Evolutionary conservation across 2,113 vertebrate species (phyloP).

Genomic region (Vulpes lagopus): DNA sequence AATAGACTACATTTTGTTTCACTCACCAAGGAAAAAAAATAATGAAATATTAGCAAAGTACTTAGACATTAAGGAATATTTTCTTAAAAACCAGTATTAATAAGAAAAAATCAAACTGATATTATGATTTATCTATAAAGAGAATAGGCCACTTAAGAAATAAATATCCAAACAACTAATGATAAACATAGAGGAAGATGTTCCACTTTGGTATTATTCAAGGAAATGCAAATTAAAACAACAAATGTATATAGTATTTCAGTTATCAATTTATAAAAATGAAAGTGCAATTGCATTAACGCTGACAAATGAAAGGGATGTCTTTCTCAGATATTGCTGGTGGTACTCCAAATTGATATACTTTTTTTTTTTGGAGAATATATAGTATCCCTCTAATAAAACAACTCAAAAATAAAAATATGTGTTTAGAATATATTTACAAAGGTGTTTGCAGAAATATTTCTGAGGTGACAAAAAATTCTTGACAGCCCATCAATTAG

Average conservation of each 20-base stretch:
- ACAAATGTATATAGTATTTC: background rate
- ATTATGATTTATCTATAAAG: background rate
- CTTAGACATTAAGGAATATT: background rate
- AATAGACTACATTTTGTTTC: background rate
- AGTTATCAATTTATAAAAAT: conserved; percentile 32
- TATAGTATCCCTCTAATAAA: background rate
- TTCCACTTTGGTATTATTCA: background rate
- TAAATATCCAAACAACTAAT: background rate
- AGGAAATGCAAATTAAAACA: conserved; percentile 27
- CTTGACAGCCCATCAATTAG: background rate
- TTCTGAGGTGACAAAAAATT: background rate
- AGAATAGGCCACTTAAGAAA: background rate
- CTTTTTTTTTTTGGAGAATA: background rate
- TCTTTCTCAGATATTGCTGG: background rate
- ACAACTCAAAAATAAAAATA: background rate
- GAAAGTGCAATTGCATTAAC: background rate
- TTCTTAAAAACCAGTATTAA: background rate
- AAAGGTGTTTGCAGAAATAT: background rate
- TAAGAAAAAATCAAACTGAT: background rate
- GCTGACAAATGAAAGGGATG: background rate
- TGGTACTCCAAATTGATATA: background rate
- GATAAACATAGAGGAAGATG: background rate
- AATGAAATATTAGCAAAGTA: background rate
- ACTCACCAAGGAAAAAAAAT: background rate
- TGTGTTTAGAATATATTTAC: background rate